Evolutionary conservation across 1,140 invertebrate genomes (phyloP), one percentile per base, ranked within the genome.

Genomic region (Venturia canescens): DNA sequence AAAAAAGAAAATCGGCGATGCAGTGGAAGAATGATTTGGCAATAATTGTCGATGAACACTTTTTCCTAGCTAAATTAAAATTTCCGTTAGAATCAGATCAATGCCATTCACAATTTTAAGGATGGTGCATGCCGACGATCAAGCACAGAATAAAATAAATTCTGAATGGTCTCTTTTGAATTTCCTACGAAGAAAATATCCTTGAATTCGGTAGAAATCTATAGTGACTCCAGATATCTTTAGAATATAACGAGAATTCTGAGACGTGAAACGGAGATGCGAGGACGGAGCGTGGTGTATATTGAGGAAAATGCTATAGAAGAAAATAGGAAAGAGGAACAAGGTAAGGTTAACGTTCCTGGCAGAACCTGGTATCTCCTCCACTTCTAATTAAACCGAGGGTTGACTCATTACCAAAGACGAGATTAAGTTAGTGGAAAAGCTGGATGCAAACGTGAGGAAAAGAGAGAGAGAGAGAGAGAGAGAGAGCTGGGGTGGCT

Each of bases 361-460:
- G 60, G 60, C 60, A 63, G 23, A 63, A 23, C 60, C 23, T 23
- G 66, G 27, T 69, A 15, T 69, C 66, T 69, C 27, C 66, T 69
- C 15, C 66, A 77, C 78, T 82, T 84, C 75, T 84, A 82, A 84
- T 84, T 84, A 84, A 80, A 82, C 76, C 34, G 50, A 38, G 48
- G 80, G 60, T 53, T 76, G 76, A 84, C 83, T 82, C 80, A 84
- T 84, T 84, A 84, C 69, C 70, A 57, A 78, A 75, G 80, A 76
- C 31, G 76, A 82, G 69, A 80, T 84, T 82, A 84, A 76, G 63
- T 75, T 76, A 80, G 53, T 26, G 48, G 38, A 67, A 78, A 57
- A 74, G 67, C 53, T 57, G 26, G 67, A 16, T 23, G 76, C 21
- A 48, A 44, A 69, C n/a, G 53, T 7, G 53, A 53, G 4, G 15